Base-by-base conservation (phyloP, 2,797 vertebrate species). In the Okamejei kenojei region DNA sequence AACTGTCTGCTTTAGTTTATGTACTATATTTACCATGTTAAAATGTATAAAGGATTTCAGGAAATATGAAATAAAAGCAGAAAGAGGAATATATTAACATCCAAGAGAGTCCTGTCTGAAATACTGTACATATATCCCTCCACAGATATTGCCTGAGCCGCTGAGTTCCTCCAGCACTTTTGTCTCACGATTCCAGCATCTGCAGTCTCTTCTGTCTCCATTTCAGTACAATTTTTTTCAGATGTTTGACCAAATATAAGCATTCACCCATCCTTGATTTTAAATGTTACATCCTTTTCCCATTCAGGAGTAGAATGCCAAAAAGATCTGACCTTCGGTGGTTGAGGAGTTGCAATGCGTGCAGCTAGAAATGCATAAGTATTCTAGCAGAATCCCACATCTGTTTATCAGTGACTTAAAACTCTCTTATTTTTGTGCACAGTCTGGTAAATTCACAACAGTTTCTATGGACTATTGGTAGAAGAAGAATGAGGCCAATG, bases 301-400 rank as follows among this genome's bases (percentile, higher is more conserved):
- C 65, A n/a, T 68, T 68, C 21, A 65, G 84, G n/a, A 65, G 15
- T 32, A n/a, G n/a, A n/a, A 21, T 88, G 63, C 65, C 84, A 7
- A 68, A 88, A 68, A 23, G 63, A 68, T 32, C n/a, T 68, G 84
- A 68, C 84, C 84, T 88, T 88, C 68, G 63, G n/a, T 35, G 84
- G 65, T 32, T 88, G 84, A 88, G 65, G 15, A 9, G 63, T n/a
- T 88, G n/a, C 32, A n/a, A 17, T 68, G 63, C 84, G 35, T 35
- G 0, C 17, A 35, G 61, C 82, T 15, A 6, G 45, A 54, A 10
- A 19, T 88, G 65, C 61, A 88, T 54, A 54, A 54, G 45, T 11
- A 68, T 88, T 35, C 63, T 21, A 68, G n/a, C n/a, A 68, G 63
- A 68, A 35, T 35, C 61, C 58, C 10, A 68, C 17, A 21, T 35